Percentiles rank a stretch among this genome's conserved stretches.
phyloP scores from a whole-genome alignment of 2,888 invertebrate species.

The Brachyptera putata region DNA sequence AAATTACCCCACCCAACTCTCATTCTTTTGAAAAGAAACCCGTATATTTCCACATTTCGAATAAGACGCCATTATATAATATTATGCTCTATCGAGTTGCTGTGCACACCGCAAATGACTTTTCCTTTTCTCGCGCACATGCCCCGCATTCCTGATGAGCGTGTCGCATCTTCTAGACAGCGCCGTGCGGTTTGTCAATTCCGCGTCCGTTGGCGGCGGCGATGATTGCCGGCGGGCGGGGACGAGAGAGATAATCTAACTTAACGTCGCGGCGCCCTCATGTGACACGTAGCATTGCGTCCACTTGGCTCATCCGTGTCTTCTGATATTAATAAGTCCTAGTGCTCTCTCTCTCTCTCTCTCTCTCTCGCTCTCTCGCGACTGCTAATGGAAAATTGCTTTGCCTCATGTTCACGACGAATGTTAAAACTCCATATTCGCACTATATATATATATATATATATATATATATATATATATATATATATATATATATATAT shows the following conservation, averaged over 20 bases:
- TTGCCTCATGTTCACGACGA: neutral
- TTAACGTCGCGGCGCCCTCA: conserved; percentile 10
- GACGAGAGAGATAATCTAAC: conserved; percentile 14
- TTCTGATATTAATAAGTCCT: conserved; percentile 18
- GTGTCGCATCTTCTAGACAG: neutral
- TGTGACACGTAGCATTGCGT: conserved; percentile 7
- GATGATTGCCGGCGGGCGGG: conserved; percentile 16
- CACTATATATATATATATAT: too few species aligned
- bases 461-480: too few species aligned
- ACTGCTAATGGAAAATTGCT: conserved; percentile 17
- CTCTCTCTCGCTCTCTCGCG: neutral
- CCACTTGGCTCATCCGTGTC: neutral
- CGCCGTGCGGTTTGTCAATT: neutral
- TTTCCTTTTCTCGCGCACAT: conserved; percentile 5
- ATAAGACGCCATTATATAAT: too few species aligned
- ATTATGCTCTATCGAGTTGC: neutral
- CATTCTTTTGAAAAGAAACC: neutral
- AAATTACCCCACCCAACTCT: neutral
- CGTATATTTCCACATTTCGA: too few species aligned
- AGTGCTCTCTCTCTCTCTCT: neutral
- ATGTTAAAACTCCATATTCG: too few species aligned
- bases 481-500: too few species aligned
- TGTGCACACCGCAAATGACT: neutral
- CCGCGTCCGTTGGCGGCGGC: neutral
- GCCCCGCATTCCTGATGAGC: neutral